Percentiles rank a stretch among this genome's conserved stretches.
Evolutionary conservation across 2,888 invertebrate species (phyloP).

Genomic region (Heteromurus nitidus): DNA sequence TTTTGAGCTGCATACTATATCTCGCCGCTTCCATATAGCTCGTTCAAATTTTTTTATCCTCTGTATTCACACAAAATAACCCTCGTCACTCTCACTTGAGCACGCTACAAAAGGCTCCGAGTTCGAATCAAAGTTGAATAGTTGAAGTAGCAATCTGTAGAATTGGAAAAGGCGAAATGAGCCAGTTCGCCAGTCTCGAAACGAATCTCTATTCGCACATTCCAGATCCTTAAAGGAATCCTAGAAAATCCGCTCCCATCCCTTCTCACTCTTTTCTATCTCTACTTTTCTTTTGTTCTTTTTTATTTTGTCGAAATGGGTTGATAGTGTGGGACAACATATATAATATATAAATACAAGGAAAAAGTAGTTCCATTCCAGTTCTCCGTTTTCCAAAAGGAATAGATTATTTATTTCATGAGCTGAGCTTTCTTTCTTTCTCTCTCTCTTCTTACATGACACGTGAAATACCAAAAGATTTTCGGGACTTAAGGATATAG

Average conservation of each 20-base stretch:
- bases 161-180: no score
- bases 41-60: no score
- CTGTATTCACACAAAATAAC: no score
- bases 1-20: no score
- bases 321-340: not conserved
- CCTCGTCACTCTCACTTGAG: no score
- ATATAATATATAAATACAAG: no score
- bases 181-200: no score
- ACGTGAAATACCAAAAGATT: no score
- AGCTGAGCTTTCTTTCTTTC: not conserved
- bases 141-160: not conserved
- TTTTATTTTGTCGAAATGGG: not conserved
- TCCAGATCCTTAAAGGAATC: not conserved
- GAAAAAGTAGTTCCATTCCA: conserved; percentile 21
- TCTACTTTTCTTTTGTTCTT: not conserved
- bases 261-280: not conserved
- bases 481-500: no score
- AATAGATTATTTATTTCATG: conserved; percentile 33
- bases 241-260: conserved; percentile 23
- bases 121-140: no score
- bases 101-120: no score
- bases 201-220: not conserved
- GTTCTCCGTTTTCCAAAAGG: not conserved
- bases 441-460: not conserved
- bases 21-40: no score